Evolutionary conservation across 2,113 vertebrate species (phyloP).

Genomic region (Ophiodon elongatus): DNA sequence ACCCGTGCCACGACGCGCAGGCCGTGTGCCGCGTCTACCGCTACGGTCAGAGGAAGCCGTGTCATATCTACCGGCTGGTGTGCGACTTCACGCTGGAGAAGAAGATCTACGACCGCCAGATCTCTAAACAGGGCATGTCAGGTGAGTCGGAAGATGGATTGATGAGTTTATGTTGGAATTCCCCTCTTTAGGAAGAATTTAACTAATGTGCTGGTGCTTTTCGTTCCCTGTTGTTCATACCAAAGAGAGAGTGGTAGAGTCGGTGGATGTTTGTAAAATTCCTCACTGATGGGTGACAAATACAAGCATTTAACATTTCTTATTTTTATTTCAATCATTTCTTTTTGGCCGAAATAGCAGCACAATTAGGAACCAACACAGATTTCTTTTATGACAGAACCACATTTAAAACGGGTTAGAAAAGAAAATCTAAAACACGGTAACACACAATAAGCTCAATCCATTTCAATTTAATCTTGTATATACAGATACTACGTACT

Average conservation of each 20-base stretch:
- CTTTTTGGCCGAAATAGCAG: neutral
- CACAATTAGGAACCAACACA: neutral
- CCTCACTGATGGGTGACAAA: neutral
- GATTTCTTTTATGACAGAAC: neutral
- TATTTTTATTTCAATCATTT: neutral
- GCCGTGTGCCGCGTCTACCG: constrained; percentile 96
- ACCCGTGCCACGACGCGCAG: constrained; percentile 96
- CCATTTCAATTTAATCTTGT: neutral
- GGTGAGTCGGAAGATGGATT: constrained; percentile 77
- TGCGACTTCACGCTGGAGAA: constrained; percentile 97
- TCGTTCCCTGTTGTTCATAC: neutral
- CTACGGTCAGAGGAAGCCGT: constrained; percentile 94
- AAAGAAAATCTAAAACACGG: neutral
- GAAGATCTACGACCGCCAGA: constrained; percentile 98
- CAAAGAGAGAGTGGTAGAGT: neutral
- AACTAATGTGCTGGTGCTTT: neutral
- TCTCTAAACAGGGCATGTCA: constrained; percentile 98
- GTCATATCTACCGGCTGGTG: constrained; percentile 95
- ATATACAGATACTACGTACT: neutral
- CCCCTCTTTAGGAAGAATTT: neutral
- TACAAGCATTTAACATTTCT: neutral
- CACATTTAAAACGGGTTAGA: neutral
- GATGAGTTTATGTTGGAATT: neutral
- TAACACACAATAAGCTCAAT: neutral
- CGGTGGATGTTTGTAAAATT: neutral